Evolutionary conservation across 92 coral and sea anemone genomes (phyloP), one percentile per base, ranked within the genome.

Genomic region (Palythoa heliodiscus): DNA sequence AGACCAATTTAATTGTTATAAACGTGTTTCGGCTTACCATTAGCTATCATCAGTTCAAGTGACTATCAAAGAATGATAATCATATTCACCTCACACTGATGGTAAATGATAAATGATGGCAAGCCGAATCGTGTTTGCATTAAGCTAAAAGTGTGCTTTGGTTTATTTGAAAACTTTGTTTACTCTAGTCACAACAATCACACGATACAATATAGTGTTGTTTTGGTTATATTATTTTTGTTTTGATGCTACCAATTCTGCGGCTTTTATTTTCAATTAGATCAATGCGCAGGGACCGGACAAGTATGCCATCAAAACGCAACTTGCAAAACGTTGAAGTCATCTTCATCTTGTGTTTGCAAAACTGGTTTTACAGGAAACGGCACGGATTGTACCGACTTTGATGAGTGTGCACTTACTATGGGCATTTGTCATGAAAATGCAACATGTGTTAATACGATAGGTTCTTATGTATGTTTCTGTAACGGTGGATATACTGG

Each of bases 291-390:
- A 47, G 70, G 61, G 11, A 52, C 43, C 22, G 74, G 74, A 61
- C 71, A 58, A 16, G 73, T 47, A 9, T 80, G 84, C 70, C 84
- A 66, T 52, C 74, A 15, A 7, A 63, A 80, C 40, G 84, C 84
- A 17, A 66, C 58, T 13, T 80, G 84, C 47, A 29, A 48, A 53
- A 52, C 20, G 72, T 67, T 52, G 5, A 80, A 47, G 2, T 47
- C 74, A 0, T 66, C 74, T 35, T 64, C 48, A 25, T 70, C 25
- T 66, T 80, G 84, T 47, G 23, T 80, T 15, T 80, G 84, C 66
- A 52, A 23, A 80, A 48, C 40, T 5, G 84, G 84, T 17, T 80
- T 80, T 52, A 66, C 50, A 47, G 84, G 84, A 22, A 80, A 80
- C 66, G 84, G 84, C 39, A 80, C 84, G 5, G 22, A 8, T n/a